phyloP scores from a whole-genome alignment of 2,888 invertebrate species.

The Apamea anceps region DNA sequence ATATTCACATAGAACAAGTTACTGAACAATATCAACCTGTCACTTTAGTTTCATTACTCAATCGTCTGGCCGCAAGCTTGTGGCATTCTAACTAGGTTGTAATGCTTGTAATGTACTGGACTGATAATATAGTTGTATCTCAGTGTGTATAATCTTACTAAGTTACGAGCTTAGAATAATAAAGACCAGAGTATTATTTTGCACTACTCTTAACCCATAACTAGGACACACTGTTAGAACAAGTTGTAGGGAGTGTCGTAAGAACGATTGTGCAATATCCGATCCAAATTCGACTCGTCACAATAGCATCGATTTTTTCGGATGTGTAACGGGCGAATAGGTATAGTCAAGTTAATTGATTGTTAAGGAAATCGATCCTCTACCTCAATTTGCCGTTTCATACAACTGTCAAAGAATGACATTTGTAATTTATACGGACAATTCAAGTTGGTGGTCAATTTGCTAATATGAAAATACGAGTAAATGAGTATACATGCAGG shows the following conservation, averaged over 20 bases:
- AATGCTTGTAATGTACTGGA: conserved; percentile 13
- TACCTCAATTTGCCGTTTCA: no score
- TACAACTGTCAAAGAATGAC: background rate
- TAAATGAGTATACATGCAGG: no score
- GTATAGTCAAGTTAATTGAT: background rate
- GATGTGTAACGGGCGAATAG: background rate
- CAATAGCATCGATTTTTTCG: background rate
- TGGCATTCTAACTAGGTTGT: conserved; percentile 49
- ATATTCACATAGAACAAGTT: conserved; percentile 10
- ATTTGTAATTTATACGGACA: background rate
- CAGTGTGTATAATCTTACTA: background rate
- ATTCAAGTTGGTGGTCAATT: background rate
- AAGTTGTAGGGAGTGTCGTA: background rate
- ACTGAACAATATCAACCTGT: conserved; percentile 48
- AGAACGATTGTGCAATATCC: conserved; percentile 15
- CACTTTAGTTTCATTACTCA: conserved; percentile 44
- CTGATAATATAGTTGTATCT: conserved; percentile 11
- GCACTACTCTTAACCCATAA: background rate
- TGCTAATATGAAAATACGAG: no score
- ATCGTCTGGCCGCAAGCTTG: conserved; percentile 24
- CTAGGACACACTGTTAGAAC: background rate
- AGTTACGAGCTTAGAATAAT: background rate
- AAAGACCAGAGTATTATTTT: background rate
- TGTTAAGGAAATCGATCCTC: background rate
- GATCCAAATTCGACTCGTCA: conserved; percentile 8